phyloP scores from a whole-genome alignment of 23 tunicate species.

The Aplidium turbinatum region DNA sequence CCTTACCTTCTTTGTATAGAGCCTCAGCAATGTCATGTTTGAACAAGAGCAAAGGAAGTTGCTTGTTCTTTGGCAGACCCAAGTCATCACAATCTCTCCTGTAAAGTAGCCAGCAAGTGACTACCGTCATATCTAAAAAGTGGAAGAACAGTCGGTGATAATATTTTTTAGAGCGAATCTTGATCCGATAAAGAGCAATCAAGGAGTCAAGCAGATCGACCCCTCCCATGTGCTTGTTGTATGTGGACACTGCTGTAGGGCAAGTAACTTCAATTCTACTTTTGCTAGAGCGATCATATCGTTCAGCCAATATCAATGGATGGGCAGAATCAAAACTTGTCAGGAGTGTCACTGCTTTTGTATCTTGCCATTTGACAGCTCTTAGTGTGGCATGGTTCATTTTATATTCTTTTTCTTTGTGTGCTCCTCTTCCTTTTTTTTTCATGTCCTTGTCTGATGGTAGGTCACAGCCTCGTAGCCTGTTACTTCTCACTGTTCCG shows the following conservation, averaged over 20 bases:
- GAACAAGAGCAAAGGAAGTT: constrained; percentile 13
- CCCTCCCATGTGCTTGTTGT: constrained; percentile 21
- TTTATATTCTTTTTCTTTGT: constrained; percentile 6
- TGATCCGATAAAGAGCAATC: constrained; percentile 8
- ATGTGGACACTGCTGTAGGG: constrained; percentile 3
- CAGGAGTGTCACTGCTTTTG: constrained; percentile 17
- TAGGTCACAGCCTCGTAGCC: neutral
- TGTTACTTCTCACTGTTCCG: constrained; percentile 22
- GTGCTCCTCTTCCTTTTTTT: neutral
- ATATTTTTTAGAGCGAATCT: constrained; percentile 9
- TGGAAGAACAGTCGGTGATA: constrained; percentile 8
- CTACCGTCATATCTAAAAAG: constrained; percentile 12
- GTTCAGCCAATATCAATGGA: neutral
- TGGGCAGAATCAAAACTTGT: constrained; percentile 10
- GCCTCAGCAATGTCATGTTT: constrained; percentile 10
- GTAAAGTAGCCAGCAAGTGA: constrained; percentile 10
- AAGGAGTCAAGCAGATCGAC: constrained; percentile 12
- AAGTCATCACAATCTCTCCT: constrained; percentile 2
- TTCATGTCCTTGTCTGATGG: constrained; percentile 10
- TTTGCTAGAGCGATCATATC: constrained; percentile 5
- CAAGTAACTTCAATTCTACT: constrained; percentile 18
- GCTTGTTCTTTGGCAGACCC: constrained; percentile 4
- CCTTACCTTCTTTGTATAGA: constrained; percentile 10
- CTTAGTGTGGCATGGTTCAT: neutral
- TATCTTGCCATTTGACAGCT: constrained; percentile 30